Evolutionary conservation across 2,113 vertebrate species (phyloP).

Genomic region (Chinchilla lanigera): DNA sequence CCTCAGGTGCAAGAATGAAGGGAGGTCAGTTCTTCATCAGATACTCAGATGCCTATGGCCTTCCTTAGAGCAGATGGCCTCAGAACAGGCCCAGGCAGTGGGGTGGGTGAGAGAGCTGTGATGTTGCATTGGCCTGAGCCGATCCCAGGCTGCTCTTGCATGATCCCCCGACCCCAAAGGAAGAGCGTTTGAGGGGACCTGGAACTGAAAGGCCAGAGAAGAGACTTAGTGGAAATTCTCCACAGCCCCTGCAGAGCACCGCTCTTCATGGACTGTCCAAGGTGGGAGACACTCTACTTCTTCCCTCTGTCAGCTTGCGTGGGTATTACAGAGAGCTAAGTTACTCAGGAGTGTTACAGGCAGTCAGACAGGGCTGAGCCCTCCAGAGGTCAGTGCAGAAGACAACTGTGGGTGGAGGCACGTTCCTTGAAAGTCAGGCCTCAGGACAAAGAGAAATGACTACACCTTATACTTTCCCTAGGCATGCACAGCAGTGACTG

Average conservation of each 20-base stretch:
- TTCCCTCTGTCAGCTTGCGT: not conserved
- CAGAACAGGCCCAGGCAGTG: not conserved
- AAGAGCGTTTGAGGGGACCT: not conserved
- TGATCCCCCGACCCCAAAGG: not conserved
- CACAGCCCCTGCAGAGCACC: not conserved
- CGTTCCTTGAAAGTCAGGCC: not conserved
- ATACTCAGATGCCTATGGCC: not conserved
- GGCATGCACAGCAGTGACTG: not conserved
- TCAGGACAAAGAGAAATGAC: not conserved
- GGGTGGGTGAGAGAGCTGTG: not conserved
- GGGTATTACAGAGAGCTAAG: not conserved
- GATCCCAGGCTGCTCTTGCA: not conserved
- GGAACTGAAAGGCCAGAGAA: not conserved
- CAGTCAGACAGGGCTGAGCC: not conserved
- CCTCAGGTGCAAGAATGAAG: not conserved
- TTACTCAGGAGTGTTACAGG: not conserved
- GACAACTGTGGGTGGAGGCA: not conserved
- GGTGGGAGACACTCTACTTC: not conserved
- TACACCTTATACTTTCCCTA: not conserved
- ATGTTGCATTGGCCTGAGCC: not conserved
- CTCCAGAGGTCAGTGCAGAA: not conserved
- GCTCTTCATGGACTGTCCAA: not conserved
- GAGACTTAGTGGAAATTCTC: not conserved
- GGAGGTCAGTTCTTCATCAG: not conserved
- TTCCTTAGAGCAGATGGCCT: not conserved